A percentile compares a stretch with the other conserved stretches of the same genome.
phyloP scores from a whole-genome alignment of 1,140 invertebrate genomes.

The Nasonia longicornis region DNA sequence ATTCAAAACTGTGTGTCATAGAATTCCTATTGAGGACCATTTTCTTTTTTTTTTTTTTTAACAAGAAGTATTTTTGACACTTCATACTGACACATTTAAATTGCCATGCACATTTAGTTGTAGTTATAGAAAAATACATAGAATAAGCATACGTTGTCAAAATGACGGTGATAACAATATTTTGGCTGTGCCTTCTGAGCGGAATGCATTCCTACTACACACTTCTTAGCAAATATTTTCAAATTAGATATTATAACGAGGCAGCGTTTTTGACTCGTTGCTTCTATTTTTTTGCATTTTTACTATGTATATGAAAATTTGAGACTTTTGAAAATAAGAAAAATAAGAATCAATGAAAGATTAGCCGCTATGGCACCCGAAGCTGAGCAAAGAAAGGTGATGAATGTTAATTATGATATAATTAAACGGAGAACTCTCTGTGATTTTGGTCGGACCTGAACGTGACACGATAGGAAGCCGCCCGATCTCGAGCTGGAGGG shows the following conservation, averaged over 20 bases:
- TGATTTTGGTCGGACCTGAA: constrained; percentile 59
- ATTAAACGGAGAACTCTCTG: constrained; percentile 58
- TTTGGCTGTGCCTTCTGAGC: neutral
- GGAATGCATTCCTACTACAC: constrained; percentile 25
- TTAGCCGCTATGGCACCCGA: constrained; percentile 26
- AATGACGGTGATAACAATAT: neutral
- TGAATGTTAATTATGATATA: constrained; percentile 51
- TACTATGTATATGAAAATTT: constrained; percentile 9
- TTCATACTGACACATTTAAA: neutral
- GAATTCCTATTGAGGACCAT: neutral
- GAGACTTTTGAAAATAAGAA: constrained; percentile 31
- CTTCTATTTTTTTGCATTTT: constrained; percentile 26
- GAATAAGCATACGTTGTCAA: neutral
- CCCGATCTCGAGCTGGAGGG: constrained; percentile 98
- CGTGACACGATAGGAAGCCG: constrained; percentile 78
- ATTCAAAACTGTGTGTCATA: neutral
- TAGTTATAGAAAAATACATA: neutral
- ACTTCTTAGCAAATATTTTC: constrained; percentile 2
- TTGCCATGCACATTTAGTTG: constrained; percentile 22
- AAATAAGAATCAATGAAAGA: constrained; percentile 41
- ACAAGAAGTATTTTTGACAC: neutral
- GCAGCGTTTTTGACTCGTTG: constrained; percentile 15
- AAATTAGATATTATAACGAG: neutral
- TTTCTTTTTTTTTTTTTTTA: too few species aligned
- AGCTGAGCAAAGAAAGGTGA: constrained; percentile 55